Evolutionary conservation across 2,888 invertebrate genomes (phyloP).

Genomic region (Rosalia funebris): DNA sequence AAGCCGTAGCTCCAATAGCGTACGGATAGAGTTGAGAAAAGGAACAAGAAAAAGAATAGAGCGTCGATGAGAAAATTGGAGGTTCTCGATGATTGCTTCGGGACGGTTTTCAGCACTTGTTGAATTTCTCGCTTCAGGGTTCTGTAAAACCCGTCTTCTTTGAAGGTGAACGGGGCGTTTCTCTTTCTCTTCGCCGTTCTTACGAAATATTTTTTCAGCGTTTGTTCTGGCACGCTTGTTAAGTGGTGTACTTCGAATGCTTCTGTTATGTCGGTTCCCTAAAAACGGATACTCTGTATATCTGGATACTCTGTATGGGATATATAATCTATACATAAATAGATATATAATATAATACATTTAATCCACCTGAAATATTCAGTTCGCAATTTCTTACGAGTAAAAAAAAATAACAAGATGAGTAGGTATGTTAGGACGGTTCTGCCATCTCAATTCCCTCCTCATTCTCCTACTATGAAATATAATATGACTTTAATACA

Average conservation of each 20-base stretch:
- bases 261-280: conserved; percentile 85
- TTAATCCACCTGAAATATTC: too few species aligned
- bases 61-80: conserved; percentile 63
- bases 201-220: conserved; percentile 74
- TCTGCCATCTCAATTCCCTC: too few species aligned
- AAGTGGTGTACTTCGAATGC: conserved; percentile 81
- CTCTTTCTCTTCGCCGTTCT: conserved; percentile 72
- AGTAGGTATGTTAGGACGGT: too few species aligned
- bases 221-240: conserved; percentile 64
- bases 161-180: conserved; percentile 78
- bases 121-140: conserved; percentile 72
- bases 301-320: too few species aligned
- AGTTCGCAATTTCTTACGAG: too few species aligned
- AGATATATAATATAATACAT: too few species aligned
- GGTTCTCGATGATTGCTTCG: conserved; percentile 56
- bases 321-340: too few species aligned
- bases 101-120: conserved; percentile 65
- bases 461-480: too few species aligned
- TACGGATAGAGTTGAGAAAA: conserved; percentile 51
- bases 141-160: conserved; percentile 78
- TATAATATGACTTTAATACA: too few species aligned
- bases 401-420: too few species aligned
- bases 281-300: conserved; percentile 43
- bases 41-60: conserved; percentile 57
- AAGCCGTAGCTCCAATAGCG: conserved; percentile 60